Evolutionary conservation across 2,888 invertebrate species (phyloP), one percentile per base, ranked within the genome.

Genomic region (Nymphalis polychloros): DNA sequence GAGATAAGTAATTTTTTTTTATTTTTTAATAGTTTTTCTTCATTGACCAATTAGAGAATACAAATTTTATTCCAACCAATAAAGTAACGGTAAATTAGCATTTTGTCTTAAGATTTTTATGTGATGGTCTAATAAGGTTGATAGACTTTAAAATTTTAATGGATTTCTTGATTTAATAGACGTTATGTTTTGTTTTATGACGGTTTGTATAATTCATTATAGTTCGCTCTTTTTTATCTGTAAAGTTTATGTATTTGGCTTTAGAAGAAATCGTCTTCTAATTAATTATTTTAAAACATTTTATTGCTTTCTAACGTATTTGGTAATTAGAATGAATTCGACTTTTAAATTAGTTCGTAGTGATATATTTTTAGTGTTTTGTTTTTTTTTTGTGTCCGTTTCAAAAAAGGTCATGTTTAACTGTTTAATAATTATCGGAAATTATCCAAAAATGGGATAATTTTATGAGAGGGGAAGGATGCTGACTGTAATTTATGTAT

Each of bases 21-120:
- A 49, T 8, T 49, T 49, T 8, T n/a, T 49, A 49, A 17, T 49
- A 17, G n/a, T 48, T 49, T 8, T 49, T 1, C 19, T 41, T 41
- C 10, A 10, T 19, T n/a, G 17, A 57, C 10, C 41, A 41, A 57
- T 57, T 13, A 19, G 19, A 49, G 17, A 55, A 8, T 50, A 50
- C 19, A 10, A 50, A n/a, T 27, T 55, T 55, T 55, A 27, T 53
- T 16, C 7, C 27, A 7, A 17, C 53, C 53, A 31, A 31, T 55
- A 7, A 17, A 55, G 8, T 41, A 57, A 57, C 57, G 19, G 35
- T 19, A 41, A 13, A 57, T 57, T 57, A 19, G 50, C 19, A 50
- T 20, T 62, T 62, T 19, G 49, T 19, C 31, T 49, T 35, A 31
- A 35, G 35, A 35, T 5, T 50, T 62, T 48, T 50, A 50, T 62